A percentile compares a stretch with the other conserved stretches of the same genome.
These are phyloP conservation scores for Heliconius ismenius DNA, from an alignment of 2,888 invertebrate species.

Conservation along the genomic window DNA sequence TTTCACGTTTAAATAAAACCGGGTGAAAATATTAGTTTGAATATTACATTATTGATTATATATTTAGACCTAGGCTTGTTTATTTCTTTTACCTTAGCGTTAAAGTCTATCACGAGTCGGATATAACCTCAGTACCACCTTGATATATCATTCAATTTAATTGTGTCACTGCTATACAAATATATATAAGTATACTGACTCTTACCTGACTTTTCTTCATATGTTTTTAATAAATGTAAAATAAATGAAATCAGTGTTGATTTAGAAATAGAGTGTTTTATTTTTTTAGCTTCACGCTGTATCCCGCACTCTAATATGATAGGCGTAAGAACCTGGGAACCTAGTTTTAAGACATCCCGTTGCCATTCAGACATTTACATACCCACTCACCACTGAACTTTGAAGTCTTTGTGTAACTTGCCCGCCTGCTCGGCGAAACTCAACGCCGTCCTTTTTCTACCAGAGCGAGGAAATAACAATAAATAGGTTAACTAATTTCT, in stretches of 20 bases:
- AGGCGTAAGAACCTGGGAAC: not conserved
- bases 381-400: no score
- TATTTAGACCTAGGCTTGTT: not conserved
- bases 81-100: constrained; percentile 5
- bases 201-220: not conserved
- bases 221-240: not conserved
- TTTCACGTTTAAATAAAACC: no score
- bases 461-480: no score
- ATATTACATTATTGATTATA: not conserved
- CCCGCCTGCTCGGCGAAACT: no score
- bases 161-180: constrained; percentile 23
- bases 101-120: constrained; percentile 43
- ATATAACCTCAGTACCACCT: constrained; percentile 48
- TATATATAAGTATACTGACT: not conserved
- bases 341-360: no score
- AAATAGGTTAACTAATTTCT: no score
- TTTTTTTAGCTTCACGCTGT: not conserved
- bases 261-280: not conserved
- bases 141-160: constrained; percentile 38
- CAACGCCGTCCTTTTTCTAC: no score
- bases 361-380: no score
- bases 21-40: not conserved
- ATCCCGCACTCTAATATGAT: not conserved
- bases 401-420: no score
- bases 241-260: no score